Evolutionary conservation across 2,113 vertebrate species (phyloP), one percentile per base, ranked within the genome.

Genomic region (Megaceryle maxima): DNA sequence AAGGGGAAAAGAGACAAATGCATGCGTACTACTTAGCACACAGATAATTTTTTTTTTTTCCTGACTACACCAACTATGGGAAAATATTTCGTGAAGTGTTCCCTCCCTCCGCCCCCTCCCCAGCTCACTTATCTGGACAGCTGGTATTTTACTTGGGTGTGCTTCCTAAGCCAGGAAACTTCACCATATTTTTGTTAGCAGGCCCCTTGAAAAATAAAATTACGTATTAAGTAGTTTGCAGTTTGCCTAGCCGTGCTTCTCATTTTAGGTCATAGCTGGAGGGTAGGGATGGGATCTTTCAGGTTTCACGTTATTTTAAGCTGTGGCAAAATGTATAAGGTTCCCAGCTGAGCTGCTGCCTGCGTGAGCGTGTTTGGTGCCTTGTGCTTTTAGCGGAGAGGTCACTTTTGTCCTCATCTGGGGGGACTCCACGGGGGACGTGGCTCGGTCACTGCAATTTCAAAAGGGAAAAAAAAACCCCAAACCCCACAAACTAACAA

Each of bases 81-180:
- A 95, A 95, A 91, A 93, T 96, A 90, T 93, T 92, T 92, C 64
- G 35, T 26, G n/a, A 92, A 95, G 92, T 50, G 84, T 56, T 95
- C 87, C 85, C 87, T 87, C 91, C 75, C 92, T 92, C 93, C 92
- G 20, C 91, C 88, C 92, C 91, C 94, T 94, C 55, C 69, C 79
- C 93, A 86, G 72, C 92, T 94, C 82, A 88, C 95, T 96, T 94
- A 95, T 97, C 94, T 96, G 94, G 89, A 88, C 95, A 95, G 95
- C 96, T 95, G 94, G 90, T 93, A 95, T 97, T 97, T 96, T 93
- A 96, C 94, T 96, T 92, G 92, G 92, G 87, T 96, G 92, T 94
- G 81, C 94, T 97, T 95, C 85, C 94, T 92, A 96, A 95, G 92
- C 92, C 96, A 96, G 83, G 96, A 96, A 97, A 97, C 94, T 97